These are phyloP conservation scores for Gonatopus flavifemur DNA, from an alignment of 1,140 invertebrate genomes.

Conservation along the genomic window DNA sequence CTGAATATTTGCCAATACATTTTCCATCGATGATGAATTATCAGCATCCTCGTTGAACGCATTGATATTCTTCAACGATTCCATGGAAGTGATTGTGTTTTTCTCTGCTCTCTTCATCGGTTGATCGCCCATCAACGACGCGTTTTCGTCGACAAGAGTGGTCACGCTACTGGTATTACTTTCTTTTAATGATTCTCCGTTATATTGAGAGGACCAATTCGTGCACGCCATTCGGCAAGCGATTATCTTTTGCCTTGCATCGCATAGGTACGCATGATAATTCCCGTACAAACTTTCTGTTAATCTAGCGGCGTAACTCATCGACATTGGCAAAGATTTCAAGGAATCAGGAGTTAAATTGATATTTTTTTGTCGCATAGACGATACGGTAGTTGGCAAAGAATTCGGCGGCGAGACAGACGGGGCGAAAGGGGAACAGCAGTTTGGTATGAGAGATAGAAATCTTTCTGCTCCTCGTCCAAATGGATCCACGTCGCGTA, in stretches of 20 bases:
- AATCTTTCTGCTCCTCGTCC: slow-evolving; percentile 83
- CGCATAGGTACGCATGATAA: slow-evolving; percentile 80
- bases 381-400: slow-evolving; percentile 50
- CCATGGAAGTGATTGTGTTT: not conserved
- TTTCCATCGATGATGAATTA: slow-evolving; percentile 32
- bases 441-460: slow-evolving; percentile 75
- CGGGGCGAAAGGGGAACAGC: slow-evolving; percentile 46
- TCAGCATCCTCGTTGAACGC: slow-evolving; percentile 12
- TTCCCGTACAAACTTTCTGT: slow-evolving; percentile 70
- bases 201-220: slow-evolving; percentile 77
- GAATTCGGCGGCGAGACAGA: slow-evolving; percentile 28
- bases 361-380: slow-evolving; percentile 32
- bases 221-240: slow-evolving; percentile 72
- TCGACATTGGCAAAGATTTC: slow-evolving; percentile 44
- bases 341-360: slow-evolving; percentile 18
- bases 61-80: slow-evolving; percentile 8
- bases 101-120: slow-evolving; percentile 13
- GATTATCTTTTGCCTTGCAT: slow-evolving; percentile 76
- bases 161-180: slow-evolving; percentile 29
- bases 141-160: slow-evolving; percentile 22
- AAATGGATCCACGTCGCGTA: slow-evolving; percentile 79
- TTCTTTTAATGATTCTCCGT: slow-evolving; percentile 57
- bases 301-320: slow-evolving; percentile 57
- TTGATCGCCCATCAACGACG: slow-evolving; percentile 6
- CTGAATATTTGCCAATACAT: slow-evolving; percentile 43